phyloP scores from a whole-genome alignment of 92 coral and sea anemone species.

The Paragorgia papillata region DNA sequence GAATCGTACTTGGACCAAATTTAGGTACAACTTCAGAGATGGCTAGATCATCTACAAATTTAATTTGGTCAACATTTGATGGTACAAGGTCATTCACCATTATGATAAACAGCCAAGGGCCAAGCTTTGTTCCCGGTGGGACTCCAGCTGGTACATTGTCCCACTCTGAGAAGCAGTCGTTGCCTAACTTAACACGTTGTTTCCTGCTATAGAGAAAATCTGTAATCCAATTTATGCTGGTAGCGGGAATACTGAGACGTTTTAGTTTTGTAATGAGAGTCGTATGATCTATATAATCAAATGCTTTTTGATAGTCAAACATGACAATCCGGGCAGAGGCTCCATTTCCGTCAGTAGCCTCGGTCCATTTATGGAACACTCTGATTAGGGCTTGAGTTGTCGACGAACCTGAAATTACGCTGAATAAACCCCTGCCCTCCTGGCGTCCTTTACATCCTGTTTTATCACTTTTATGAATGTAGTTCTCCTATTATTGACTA shows the following conservation, averaged over 20 bases:
- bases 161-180: conserved; percentile 7
- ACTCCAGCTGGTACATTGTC: conserved; percentile 5
- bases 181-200: conserved; percentile 12
- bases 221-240: too few species aligned
- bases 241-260: background rate
- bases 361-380: conserved; percentile 17
- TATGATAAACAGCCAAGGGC: background rate
- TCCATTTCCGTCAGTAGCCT: conserved; percentile 19
- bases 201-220: background rate
- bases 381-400: conserved; percentile 22
- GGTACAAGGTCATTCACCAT: conserved; percentile 6
- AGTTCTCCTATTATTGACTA: too few species aligned
- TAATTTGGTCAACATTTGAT: background rate
- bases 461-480: too few species aligned
- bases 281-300: conserved; percentile 16
- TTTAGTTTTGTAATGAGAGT: conserved; percentile 14
- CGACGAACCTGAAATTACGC: conserved; percentile 12
- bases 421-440: too few species aligned
- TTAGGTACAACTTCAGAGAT: background rate
- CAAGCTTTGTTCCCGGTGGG: background rate
- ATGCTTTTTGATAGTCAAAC: too few species aligned
- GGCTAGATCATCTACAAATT: conserved; percentile 3
- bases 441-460: too few species aligned
- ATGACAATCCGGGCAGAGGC: background rate
- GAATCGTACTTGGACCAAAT: background rate